Conservation (phyloP, 2,113 vertebrate species). For the Alligator sinensis region DNA sequence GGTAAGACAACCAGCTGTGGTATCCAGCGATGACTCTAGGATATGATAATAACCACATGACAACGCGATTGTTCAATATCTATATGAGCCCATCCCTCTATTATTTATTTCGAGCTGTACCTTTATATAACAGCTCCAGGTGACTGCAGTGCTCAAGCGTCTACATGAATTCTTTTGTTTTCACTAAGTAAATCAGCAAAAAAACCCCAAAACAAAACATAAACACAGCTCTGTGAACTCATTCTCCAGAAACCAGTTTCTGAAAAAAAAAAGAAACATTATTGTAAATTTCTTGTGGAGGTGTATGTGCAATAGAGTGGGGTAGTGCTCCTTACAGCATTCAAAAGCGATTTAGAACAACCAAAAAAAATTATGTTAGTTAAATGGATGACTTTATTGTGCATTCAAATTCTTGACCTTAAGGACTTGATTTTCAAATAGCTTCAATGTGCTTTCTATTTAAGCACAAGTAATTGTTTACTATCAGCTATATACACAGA, state of each 20-base stretch:
- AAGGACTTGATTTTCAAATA: background rate
- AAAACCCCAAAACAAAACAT: background rate
- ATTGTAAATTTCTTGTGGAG: background rate
- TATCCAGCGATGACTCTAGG: background rate
- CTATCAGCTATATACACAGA: background rate
- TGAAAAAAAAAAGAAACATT: too few relatives aligned
- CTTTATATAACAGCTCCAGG: background rate
- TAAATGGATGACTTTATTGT: background rate
- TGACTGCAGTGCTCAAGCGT: background rate
- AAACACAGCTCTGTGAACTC: background rate
- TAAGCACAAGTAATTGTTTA: background rate
- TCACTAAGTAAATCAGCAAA: background rate
- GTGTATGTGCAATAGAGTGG: background rate
- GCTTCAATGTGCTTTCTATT: constrained; percentile 6
- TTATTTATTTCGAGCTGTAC: background rate
- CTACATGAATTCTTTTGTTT: background rate
- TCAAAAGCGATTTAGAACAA: background rate
- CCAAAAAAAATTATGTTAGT: background rate
- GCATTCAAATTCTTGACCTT: background rate
- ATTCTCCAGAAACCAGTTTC: too few relatives aligned
- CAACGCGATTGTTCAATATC: background rate
- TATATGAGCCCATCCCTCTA: background rate
- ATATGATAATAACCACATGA: background rate
- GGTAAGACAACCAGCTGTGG: constrained; percentile 3
- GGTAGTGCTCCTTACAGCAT: background rate